These are phyloP conservation scores for Lingula anatina DNA, from an alignment of 2,888 invertebrate species.

Conservation along the genomic window DNA sequence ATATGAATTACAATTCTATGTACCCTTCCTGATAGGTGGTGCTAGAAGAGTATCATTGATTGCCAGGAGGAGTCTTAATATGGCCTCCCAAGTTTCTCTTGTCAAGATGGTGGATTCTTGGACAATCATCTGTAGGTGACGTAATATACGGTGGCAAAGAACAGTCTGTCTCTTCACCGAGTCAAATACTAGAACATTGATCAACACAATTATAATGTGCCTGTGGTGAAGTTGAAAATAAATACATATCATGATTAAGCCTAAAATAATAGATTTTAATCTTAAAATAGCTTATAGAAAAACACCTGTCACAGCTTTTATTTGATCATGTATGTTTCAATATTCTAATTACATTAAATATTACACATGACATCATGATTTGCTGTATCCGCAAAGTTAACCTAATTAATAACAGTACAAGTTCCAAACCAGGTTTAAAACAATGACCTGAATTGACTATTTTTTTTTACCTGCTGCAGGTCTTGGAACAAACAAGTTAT, in stretches of 20 bases:
- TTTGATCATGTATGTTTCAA: background rate
- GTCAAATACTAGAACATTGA: slow-evolving; percentile 66
- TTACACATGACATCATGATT: too few species aligned
- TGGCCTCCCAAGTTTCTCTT: slow-evolving; percentile 83
- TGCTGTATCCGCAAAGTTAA: too few species aligned
- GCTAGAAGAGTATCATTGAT: slow-evolving; percentile 87
- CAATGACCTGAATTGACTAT: background rate
- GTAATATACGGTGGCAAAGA: slow-evolving; percentile 44
- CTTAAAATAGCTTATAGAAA: too few species aligned
- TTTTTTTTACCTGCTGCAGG: slow-evolving; percentile 77
- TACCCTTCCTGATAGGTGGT: slow-evolving; percentile 80
- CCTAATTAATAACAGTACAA: too few species aligned
- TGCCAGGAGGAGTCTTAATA: slow-evolving; percentile 79
- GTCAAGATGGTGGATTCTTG: slow-evolving; percentile 72
- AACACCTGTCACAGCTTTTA: too few species aligned
- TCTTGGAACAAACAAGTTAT: slow-evolving; percentile 89
- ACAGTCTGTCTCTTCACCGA: slow-evolving; percentile 81
- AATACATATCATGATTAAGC: too few species aligned
- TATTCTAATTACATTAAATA: too few species aligned
- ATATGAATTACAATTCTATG: background rate
- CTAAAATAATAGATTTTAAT: too few species aligned
- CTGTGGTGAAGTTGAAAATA: too few species aligned
- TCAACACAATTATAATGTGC: too few species aligned
- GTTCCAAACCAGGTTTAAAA: too few species aligned
- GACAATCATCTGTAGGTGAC: slow-evolving; percentile 59